phyloP scores from a whole-genome alignment of 2,888 invertebrate species.

The Horisme vitalbata region DNA sequence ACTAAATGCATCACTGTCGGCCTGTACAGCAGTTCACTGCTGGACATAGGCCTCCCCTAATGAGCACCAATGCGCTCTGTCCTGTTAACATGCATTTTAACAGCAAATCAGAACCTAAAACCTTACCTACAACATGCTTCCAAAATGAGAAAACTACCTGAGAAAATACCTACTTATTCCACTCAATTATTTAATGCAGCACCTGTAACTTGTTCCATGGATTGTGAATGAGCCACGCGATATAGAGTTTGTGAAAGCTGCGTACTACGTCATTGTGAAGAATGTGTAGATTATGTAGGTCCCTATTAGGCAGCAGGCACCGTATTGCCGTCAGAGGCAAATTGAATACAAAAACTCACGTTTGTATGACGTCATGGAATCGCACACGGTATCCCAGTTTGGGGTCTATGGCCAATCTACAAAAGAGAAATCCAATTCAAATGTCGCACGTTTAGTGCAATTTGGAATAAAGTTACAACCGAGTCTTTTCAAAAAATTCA shows the following conservation, averaged over 20 bases:
- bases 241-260: constrained; percentile 9
- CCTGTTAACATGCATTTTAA: too few species aligned
- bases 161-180: not conserved
- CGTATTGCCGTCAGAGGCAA: constrained; percentile 48
- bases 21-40: too few species aligned
- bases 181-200: not conserved
- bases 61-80: too few species aligned
- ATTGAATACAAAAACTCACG: constrained; percentile 68
- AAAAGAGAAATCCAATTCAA: constrained; percentile 73
- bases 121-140: too few species aligned
- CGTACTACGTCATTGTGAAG: constrained; percentile 37
- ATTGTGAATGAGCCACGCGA: constrained; percentile 27
- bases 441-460: constrained; percentile 35
- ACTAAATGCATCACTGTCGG: too few species aligned
- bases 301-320: constrained; percentile 49
- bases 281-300: too few species aligned
- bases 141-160: too few species aligned
- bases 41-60: too few species aligned
- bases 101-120: too few species aligned
- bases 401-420: constrained; percentile 81
- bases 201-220: not conserved
- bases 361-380: constrained; percentile 79
- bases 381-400: constrained; percentile 81
- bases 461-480: constrained; percentile 2
- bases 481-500: too few species aligned